These are phyloP conservation scores for Chrysoperla carnea DNA, from an alignment of 1,140 invertebrate genomes.

Conservation along the genomic window DNA sequence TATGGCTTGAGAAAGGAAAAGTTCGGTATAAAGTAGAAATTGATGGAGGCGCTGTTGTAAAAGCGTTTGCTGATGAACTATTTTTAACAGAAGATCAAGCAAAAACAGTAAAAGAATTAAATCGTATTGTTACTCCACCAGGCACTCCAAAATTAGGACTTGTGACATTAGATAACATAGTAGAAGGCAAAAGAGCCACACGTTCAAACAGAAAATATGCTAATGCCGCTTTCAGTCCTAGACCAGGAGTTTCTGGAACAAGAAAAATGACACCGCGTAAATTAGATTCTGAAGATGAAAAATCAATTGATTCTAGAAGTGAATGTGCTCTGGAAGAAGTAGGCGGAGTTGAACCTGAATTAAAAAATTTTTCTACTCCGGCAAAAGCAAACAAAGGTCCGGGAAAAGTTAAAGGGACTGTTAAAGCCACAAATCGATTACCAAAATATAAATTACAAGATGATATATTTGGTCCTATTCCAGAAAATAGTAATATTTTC, in stretches of 20 bases:
- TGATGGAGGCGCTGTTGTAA: conserved; percentile 14
- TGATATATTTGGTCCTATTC: conserved; percentile 32
- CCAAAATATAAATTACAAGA: conserved; percentile 8
- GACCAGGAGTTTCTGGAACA: background rate
- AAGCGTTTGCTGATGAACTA: conserved; percentile 24
- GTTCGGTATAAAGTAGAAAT: conserved; percentile 27
- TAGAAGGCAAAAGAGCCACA: background rate
- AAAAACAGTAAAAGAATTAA: conserved; percentile 20
- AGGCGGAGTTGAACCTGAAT: background rate
- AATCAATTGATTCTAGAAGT: background rate
- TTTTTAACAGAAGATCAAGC: conserved; percentile 30
- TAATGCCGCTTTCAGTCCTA: background rate
- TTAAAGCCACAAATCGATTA: conserved; percentile 1
- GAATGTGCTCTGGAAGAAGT: background rate
- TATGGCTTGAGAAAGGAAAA: conserved; percentile 23
- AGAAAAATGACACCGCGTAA: background rate
- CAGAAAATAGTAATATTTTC: conserved; percentile 27
- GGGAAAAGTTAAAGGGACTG: conserved; percentile 10
- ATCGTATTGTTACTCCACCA: no score
- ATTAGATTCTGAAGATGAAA: background rate
- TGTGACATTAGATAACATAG: background rate
- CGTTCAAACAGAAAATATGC: background rate
- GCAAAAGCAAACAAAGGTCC: conserved; percentile 15
- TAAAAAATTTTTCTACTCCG: conserved; percentile 10
- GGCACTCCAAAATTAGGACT: background rate